phyloP scores from a whole-genome alignment of 2,113 vertebrate species.

The Acrocephalus arundinaceus region DNA sequence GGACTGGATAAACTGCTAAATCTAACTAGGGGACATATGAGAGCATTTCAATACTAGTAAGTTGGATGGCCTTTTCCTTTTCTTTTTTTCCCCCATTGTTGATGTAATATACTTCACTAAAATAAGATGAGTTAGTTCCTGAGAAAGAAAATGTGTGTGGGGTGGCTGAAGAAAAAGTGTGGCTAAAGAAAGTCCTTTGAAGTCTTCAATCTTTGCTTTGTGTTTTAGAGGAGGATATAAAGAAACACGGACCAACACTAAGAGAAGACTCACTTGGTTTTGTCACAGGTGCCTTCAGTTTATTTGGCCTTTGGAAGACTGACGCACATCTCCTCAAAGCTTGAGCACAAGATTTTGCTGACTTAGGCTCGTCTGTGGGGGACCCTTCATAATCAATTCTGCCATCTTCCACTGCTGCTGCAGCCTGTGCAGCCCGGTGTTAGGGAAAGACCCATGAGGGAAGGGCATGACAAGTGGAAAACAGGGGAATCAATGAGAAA shows the following conservation, averaged over 20 bases:
- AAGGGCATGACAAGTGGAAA: neutral
- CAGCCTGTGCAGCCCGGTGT: neutral
- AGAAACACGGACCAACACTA: neutral
- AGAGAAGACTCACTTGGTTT: neutral
- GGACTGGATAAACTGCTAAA: neutral
- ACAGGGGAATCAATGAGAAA: neutral
- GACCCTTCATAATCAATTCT: neutral
- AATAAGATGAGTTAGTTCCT: neutral
- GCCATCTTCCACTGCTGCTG: neutral
- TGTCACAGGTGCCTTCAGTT: neutral
- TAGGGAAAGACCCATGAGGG: fast-evolving
- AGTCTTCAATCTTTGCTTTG: neutral
- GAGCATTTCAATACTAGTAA: neutral
- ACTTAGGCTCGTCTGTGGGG: too few relatives aligned
- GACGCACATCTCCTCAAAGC: neutral
- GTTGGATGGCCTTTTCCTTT: neutral
- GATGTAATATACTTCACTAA: neutral
- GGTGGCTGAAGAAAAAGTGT: neutral
- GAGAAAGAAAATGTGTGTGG: neutral
- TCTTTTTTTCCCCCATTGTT: neutral
- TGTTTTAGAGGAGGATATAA: neutral
- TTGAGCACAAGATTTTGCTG: neutral
- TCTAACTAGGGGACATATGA: neutral
- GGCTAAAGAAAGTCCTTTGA: neutral
- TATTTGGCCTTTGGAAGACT: neutral